Base-by-base conservation (phyloP, 2,797 vertebrate genomes). In the Ispidina picta region DNA sequence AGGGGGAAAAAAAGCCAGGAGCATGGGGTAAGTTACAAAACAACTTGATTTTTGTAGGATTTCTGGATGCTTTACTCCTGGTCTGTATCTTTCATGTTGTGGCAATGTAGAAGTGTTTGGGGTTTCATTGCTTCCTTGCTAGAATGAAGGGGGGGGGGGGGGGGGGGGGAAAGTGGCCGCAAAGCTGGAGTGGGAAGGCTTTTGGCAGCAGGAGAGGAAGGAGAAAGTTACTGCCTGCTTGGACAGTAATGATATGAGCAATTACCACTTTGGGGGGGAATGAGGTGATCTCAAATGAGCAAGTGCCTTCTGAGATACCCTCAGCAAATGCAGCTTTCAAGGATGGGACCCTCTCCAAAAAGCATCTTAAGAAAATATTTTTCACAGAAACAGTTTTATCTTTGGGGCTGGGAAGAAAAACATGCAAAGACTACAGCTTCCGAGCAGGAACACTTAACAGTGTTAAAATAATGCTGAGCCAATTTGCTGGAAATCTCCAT, bases 401-500 rank as follows among this genome's bases (percentile, higher is more conserved):
- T 48, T 35, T 35, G 55, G 37, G 11, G 37, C 12, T 4, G 13
- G 51, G 87, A 88, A 62, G 65, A 9, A 83, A 90, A 71, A 35
- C 66, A 46, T 6, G 9, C 10, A 19, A 46, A 51, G 31, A 12
- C 74, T 64, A 26, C 63, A 26, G 12, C 19, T 91, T 89, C 79
- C 17, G 7, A 74, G 62, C 41, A 80, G 82, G 74, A 89, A 62
- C 25, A n/a, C 39, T 68, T 51, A 3, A 37, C 4, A 64, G 37
- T 7, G 72, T 31, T 74, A 54, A 92, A 90, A 65, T 22, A 46
- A 58, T 4, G 43, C 62, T 58, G 65, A 68, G 79, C 69, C 85
- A 65, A 12, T 92, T 89, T 44, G 54, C 83, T 69, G 66, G 66
- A 83, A 93, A 70, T 75, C 74, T 83, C 86, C n/a, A 68, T 92